phyloP scores from a whole-genome alignment of 2,113 vertebrate genomes.

The Phalacrocorax carbo region DNA sequence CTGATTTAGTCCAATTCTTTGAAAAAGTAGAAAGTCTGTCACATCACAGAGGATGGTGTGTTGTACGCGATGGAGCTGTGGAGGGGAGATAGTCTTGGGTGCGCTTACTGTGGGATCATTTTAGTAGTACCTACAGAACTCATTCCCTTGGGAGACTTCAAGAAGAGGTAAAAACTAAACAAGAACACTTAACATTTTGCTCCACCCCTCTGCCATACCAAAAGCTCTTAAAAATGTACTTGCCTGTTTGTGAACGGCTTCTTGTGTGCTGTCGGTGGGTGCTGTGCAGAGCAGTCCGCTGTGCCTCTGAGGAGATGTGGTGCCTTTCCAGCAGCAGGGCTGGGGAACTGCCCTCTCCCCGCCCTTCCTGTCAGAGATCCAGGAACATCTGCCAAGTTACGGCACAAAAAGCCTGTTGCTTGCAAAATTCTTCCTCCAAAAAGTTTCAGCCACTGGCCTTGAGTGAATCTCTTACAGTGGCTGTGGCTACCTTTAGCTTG shows the following conservation, averaged over 20 bases:
- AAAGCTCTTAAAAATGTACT: neutral
- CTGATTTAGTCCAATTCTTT: neutral
- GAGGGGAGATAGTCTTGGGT: too few species aligned
- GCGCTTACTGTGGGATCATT: neutral
- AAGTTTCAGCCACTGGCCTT: fast-evolving
- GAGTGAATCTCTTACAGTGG: too few species aligned
- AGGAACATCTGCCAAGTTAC: neutral
- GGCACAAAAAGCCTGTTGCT: fast-evolving
- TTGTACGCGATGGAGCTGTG: fast-evolving
- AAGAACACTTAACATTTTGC: neutral
- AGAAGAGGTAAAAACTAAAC: neutral
- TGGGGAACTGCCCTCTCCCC: neutral
- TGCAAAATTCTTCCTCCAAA: neutral
- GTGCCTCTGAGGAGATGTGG: fast-evolving
- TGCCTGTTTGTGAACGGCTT: neutral
- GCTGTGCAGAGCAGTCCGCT: fast-evolving
- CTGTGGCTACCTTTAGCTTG: too few species aligned
- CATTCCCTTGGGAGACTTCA: neutral
- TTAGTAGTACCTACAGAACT: neutral
- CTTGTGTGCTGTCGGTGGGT: fast-evolving
- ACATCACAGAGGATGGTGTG: too few species aligned
- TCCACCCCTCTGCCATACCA: neutral
- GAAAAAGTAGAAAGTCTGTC: neutral
- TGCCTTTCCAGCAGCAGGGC: neutral
- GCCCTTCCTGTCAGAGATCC: neutral